Conservation (phyloP, 2,797 vertebrate genomes). For the Enteromius treurensis region DNA sequence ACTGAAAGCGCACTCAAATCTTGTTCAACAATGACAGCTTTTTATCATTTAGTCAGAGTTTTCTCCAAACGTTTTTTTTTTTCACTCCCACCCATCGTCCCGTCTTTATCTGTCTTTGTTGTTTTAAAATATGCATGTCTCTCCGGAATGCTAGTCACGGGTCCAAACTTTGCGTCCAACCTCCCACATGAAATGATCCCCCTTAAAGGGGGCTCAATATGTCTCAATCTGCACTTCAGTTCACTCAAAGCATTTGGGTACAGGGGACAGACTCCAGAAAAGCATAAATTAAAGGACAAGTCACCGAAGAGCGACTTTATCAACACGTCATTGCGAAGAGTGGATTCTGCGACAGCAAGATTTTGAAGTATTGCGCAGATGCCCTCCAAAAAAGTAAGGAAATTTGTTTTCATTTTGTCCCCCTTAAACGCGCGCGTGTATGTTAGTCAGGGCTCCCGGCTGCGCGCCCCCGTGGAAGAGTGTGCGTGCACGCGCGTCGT, state of each 20-base stretch:
- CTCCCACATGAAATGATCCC: conserved; percentile 99
- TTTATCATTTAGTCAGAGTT: conserved; percentile 94
- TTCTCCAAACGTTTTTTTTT: conserved; percentile 81
- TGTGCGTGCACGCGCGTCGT: conserved; percentile 38
- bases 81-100: conserved; percentile 69
- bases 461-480: conserved; percentile 71
- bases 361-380: conserved; percentile 78
- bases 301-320: conserved; percentile 71
- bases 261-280: conserved; percentile 82
- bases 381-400: conserved; percentile 79
- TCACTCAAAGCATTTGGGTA: conserved; percentile 87
- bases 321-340: conserved; percentile 75
- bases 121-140: conserved; percentile 99
- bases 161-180: conserved; percentile 99
- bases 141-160: conserved; percentile 99
- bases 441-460: conserved; percentile 59
- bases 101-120: conserved; percentile 95
- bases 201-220: conserved; percentile 98
- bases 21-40: conserved; percentile 90
- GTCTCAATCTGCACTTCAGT: conserved; percentile 99
- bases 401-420: conserved; percentile 71
- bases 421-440: conserved; percentile 54
- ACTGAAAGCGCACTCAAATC: conserved; percentile 73
- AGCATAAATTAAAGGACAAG: conserved; percentile 78
- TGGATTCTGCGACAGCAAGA: conserved; percentile 78